A percentile compares a stretch with the other conserved stretches of the same genome.
These are phyloP conservation scores for Crax fasciolata DNA, from an alignment of 2,797 vertebrate genomes.

Conservation along the genomic window DNA sequence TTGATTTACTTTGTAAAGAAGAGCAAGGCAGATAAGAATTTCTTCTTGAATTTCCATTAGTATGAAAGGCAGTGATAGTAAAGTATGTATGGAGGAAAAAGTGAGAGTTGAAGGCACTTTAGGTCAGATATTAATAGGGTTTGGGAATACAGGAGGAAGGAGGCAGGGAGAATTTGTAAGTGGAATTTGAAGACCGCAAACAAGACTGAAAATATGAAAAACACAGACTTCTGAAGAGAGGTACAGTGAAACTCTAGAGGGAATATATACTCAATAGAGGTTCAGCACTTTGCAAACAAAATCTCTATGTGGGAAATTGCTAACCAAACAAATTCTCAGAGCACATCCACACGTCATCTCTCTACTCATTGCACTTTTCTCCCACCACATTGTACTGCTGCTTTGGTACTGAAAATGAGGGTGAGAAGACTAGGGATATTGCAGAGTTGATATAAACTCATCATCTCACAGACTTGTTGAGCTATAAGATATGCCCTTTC, in stretches of 20 bases:
- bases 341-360: neutral
- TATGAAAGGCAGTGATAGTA: neutral
- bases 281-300: neutral
- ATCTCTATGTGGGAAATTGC: neutral
- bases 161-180: conserved; percentile 14
- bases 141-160: conserved; percentile 43
- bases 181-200: conserved; percentile 2
- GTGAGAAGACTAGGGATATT: neutral
- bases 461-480: neutral
- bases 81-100: neutral
- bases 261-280: neutral
- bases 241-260: neutral
- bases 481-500: neutral
- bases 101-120: neutral
- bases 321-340: conserved; percentile 14
- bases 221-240: neutral
- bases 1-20: conserved; percentile 10
- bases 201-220: neutral
- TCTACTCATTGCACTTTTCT: neutral
- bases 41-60: neutral
- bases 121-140: conserved; percentile 25
- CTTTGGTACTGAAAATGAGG: neutral
- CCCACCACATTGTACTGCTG: neutral
- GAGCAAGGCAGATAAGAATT: neutral
- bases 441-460: neutral